Base-by-base conservation (phyloP, 1,140 invertebrate genomes). In the Solenopsis invicta region DNA sequence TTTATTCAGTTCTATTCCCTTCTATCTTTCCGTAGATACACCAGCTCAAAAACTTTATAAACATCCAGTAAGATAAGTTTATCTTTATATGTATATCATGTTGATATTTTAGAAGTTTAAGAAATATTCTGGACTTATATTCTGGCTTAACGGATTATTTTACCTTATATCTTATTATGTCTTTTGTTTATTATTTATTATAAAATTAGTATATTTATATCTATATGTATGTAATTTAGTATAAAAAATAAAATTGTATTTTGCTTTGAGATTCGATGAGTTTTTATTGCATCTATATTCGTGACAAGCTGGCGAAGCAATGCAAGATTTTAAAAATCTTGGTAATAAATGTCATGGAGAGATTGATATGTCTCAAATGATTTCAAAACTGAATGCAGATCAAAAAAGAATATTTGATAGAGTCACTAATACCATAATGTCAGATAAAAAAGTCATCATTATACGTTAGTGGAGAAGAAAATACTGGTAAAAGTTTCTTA, bases 1-100 rank as follows among this genome's bases (percentile, higher is more conserved):
- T 93, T 92, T 89, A 87, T 93, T 91, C 81, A 77, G 92, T 93
- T 90, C 78, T 54, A 71, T 24, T 50, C 10, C 29, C 34, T 34
- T 29, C 24, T n/a, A 9, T 54, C 21, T 37, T 52, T n/a, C n/a
- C 37, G 34, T 37, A 4, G 50, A 18, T 37, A 74, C 8, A 64
- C n/a, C 24, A n/a, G 29, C 12, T 62, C 12, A 41, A 50, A 61
- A 84, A 29, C 16, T 74, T 37, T 0, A 69, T 76, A 21, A 4
- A 29, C 12, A 66, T 50, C 9, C 16, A 75, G 6, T 24, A 29
- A 16, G 6, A 66, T 59, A 61, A 71, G 2, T 34, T 41, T 74
- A 37, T 85, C 61, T 72, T n/a, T n/a, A 50, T 9, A 56, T 54
- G 37, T 37, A n/a, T 29, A n/a, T 66, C 48, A 24, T 2, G 29